phyloP scores from a whole-genome alignment of 1,140 invertebrate genomes.

The Drosophila bipectinata region DNA sequence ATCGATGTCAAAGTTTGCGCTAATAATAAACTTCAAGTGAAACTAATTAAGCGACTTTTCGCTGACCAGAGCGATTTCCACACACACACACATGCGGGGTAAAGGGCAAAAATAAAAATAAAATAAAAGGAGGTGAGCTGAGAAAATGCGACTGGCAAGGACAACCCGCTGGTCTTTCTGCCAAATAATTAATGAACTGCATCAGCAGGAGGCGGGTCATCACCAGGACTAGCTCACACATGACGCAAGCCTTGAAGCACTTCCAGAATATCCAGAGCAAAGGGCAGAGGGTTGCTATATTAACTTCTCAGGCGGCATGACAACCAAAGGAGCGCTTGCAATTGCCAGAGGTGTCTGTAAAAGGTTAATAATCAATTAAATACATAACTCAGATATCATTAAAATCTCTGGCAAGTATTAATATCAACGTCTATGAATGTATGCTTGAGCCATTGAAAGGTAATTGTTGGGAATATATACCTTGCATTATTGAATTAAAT shows the following conservation, averaged over 20 bases:
- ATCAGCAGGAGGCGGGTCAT: slow-evolving; percentile 51
- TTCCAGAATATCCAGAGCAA: slow-evolving; percentile 30
- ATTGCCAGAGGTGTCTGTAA: not conserved
- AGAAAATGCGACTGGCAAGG: slow-evolving; percentile 30
- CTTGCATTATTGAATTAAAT: too few species aligned
- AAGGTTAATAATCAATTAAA: not conserved
- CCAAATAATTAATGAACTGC: slow-evolving; percentile 79
- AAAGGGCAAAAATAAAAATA: slow-evolving; percentile 1
- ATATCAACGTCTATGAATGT: not conserved
- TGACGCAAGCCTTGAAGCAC: slow-evolving; percentile 57
- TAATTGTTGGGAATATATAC: not conserved
- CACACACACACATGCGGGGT: slow-evolving; percentile 8
- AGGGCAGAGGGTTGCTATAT: slow-evolving; percentile 53
- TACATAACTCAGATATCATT: not conserved
- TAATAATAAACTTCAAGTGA: slow-evolving; percentile 77
- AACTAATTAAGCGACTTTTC: slow-evolving; percentile 75
- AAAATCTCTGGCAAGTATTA: too few species aligned
- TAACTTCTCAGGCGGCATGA: slow-evolving; percentile 16
- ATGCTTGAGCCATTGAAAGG: not conserved
- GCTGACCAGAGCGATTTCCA: slow-evolving; percentile 48
- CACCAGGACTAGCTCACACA: slow-evolving; percentile 50
- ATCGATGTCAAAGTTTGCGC: slow-evolving; percentile 78
- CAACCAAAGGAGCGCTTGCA: not conserved
- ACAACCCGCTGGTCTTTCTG: slow-evolving; percentile 51
- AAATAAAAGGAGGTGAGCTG: not conserved